These are phyloP conservation scores for Gymnothorax javanicus DNA, from an alignment of 2,797 vertebrate species.

Conservation along the genomic window DNA sequence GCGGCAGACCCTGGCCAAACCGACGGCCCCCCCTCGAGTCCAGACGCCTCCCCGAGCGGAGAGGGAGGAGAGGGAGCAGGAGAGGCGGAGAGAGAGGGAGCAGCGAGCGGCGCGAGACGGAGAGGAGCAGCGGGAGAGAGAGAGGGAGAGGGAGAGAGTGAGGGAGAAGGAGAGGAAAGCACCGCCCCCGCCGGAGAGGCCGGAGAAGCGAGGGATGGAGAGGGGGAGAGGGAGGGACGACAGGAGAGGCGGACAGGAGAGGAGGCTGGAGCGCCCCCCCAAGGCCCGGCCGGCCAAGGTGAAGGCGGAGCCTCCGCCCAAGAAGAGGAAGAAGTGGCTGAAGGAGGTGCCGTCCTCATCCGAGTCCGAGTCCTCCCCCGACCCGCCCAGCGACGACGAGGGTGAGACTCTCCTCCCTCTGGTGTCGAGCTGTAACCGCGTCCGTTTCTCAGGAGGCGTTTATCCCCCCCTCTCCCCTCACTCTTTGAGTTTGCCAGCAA, in stretches of 20 bases:
- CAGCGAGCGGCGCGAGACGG: conserved; percentile 55
- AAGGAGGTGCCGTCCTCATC: conserved; percentile 87
- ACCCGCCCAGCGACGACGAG: conserved; percentile 86
- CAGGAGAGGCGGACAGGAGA: conserved; percentile 38
- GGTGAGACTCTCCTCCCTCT: conserved; percentile 56
- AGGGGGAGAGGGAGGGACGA: conserved; percentile 62
- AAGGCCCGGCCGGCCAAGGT: conserved; percentile 76
- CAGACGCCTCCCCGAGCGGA: conserved; percentile 53
- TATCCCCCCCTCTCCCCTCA: neutral
- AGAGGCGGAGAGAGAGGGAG: conserved; percentile 45
- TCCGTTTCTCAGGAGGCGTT: neutral
- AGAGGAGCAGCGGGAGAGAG: conserved; percentile 62
- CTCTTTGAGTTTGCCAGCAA: neutral
- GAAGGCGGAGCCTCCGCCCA: conserved; percentile 73
- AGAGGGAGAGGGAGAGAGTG: conserved; percentile 48
- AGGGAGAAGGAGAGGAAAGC: conserved; percentile 50
- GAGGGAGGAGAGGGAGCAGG: conserved; percentile 46
- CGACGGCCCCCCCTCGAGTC: conserved; percentile 67
- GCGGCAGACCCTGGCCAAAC: conserved; percentile 80
- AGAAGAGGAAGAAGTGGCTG: conserved; percentile 92
- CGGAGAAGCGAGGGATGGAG: conserved; percentile 52
- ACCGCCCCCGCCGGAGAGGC: conserved; percentile 27
- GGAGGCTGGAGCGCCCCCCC: conserved; percentile 57
- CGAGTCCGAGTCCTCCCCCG: conserved; percentile 84
- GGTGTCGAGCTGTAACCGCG: neutral